These are phyloP conservation scores for Solen grandis DNA, from an alignment of 1,140 invertebrate species.

Conservation along the genomic window DNA sequence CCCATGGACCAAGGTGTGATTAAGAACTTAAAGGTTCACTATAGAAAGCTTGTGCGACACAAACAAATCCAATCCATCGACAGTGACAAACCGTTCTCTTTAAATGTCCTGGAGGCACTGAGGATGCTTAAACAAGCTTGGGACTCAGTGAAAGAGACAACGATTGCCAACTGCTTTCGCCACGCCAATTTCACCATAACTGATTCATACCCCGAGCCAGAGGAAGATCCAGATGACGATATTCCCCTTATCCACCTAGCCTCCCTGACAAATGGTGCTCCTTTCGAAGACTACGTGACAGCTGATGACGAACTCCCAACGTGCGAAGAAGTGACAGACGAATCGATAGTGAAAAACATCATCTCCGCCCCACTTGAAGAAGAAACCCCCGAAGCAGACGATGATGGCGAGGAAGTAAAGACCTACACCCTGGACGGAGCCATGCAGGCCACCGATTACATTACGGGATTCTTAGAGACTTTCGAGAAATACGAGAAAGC, in stretches of 20 bases:
- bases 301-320: neutral
- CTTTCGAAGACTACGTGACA: neutral
- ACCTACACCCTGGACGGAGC: neutral
- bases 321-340: neutral
- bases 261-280: neutral
- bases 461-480: neutral
- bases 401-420: neutral
- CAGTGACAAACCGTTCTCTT: neutral
- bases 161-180: constrained; percentile 51
- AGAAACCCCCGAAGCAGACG: neutral
- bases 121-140: constrained; percentile 26
- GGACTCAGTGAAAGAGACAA: constrained; percentile 19
- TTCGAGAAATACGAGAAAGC: neutral
- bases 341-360: neutral
- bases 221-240: constrained; percentile 36
- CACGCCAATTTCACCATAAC: constrained; percentile 33
- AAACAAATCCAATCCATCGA: constrained; percentile 7
- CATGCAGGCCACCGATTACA: neutral
- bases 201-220: neutral
- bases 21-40: constrained; percentile 40
- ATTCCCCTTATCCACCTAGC: constrained; percentile 9
- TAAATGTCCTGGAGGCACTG: constrained; percentile 38
- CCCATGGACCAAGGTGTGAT: constrained; percentile 58
- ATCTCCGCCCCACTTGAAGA: neutral
- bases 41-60: constrained; percentile 18